Percentiles rank a stretch among this genome's conserved stretches.
These are phyloP conservation scores for Corticium candelabrum DNA, from an alignment of 37 sponge, comb jelly and placozoan genomes.

Conservation along the genomic window DNA sequence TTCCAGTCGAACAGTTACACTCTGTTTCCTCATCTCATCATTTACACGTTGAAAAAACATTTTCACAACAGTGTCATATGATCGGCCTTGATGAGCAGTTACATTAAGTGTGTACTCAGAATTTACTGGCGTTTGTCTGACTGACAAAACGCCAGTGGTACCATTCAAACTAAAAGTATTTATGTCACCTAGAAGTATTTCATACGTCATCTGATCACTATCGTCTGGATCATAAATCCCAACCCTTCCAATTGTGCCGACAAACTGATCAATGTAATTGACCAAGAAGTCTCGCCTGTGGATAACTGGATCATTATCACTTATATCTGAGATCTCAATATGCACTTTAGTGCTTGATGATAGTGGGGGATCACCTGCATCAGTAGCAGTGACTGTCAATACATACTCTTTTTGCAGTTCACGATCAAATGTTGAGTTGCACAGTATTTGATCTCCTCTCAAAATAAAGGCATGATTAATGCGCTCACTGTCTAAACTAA, in stretches of 20 bases:
- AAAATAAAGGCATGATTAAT: neutral
- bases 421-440: conserved; percentile 18
- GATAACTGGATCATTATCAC: conserved; percentile 14
- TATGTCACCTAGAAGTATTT: neutral
- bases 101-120: neutral
- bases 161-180: neutral
- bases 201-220: neutral
- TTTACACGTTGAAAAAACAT: neutral
- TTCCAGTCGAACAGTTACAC: neutral
- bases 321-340: conserved; percentile 11
- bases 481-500: neutral
- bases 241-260: neutral
- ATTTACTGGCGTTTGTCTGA: neutral
- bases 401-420: conserved; percentile 9
- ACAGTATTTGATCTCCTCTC: neutral
- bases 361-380: conserved; percentile 12
- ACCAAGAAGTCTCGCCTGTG: neutral
- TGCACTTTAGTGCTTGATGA: neutral
- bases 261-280: neutral
- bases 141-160: neutral
- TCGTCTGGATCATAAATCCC: neutral
- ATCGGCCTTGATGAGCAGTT: neutral
- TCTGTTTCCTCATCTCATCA: neutral
- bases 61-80: neutral
- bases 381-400: conserved; percentile 5